Percentiles rank a stretch among this genome's conserved stretches.
Evolutionary conservation across 2,797 vertebrate genomes (phyloP).

Genomic region (Hipposideros larvatus): DNA sequence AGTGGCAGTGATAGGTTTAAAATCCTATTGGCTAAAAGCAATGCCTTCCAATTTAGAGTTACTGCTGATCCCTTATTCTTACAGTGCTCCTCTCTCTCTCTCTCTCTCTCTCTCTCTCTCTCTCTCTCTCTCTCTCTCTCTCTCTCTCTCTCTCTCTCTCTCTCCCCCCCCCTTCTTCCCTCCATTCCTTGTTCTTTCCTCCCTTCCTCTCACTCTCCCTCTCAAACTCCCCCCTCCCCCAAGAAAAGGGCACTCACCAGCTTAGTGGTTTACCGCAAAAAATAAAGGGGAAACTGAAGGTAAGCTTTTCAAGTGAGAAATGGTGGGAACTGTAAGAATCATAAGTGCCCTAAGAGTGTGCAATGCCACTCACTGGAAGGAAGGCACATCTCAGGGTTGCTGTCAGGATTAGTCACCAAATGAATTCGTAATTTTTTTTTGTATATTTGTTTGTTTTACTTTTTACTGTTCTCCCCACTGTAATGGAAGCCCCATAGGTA

Average conservation of each 20-base stretch:
- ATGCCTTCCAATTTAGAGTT: not conserved
- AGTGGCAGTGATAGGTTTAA: not conserved
- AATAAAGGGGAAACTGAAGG: not conserved
- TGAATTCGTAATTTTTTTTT: not conserved
- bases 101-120: too few relatives aligned
- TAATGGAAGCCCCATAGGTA: not conserved
- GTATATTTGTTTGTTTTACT: not conserved
- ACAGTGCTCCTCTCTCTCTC: not conserved
- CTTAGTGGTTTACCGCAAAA: not conserved
- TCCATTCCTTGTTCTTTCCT: too few relatives aligned
- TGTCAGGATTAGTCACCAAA: not conserved
- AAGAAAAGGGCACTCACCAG: not conserved
- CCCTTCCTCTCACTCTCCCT: too few relatives aligned
- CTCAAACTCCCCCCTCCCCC: not conserved
- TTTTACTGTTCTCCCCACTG: not conserved
- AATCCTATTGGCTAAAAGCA: slow-evolving; percentile 14
- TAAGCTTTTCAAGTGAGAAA: not conserved
- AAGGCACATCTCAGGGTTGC: not conserved
- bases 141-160: too few relatives aligned
- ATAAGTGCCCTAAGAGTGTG: not conserved
- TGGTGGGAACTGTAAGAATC: not conserved
- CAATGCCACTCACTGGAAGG: not conserved
- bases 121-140: too few relatives aligned
- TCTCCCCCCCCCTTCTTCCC: fast-evolving
- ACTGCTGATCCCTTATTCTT: not conserved